Percentiles rank a stretch among this genome's conserved stretches.
Evolutionary conservation across 2,113 vertebrate species (phyloP).

Genomic region (Scomber colias): DNA sequence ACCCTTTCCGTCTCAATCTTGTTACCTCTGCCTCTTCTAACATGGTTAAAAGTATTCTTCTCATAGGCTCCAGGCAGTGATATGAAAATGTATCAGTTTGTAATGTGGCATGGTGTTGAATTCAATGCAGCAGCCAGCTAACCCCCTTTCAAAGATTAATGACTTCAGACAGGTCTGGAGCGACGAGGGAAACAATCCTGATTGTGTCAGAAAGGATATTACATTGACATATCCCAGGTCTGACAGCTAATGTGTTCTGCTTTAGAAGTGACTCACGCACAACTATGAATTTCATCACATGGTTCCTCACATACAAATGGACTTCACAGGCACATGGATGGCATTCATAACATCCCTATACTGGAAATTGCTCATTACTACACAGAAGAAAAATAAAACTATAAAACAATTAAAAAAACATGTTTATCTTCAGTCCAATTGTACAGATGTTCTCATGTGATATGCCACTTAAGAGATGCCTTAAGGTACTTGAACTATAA

Average conservation of each 20-base stretch:
- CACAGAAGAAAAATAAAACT: not conserved
- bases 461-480: not conserved
- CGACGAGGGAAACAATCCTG: slow-evolving; percentile 84
- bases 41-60: slow-evolving; percentile 45
- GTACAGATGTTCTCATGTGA: not conserved
- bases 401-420: not conserved
- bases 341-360: slow-evolving; percentile 23
- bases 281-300: slow-evolving; percentile 67
- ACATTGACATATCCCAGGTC: slow-evolving; percentile 81
- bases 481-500: slow-evolving; percentile 1
- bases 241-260: slow-evolving; percentile 83
- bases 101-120: slow-evolving; percentile 76
- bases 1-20: slow-evolving; percentile 17
- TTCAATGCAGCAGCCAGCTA: slow-evolving; percentile 72
- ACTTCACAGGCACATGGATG: slow-evolving; percentile 42
- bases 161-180: slow-evolving; percentile 83
- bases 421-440: not conserved
- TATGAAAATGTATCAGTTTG: slow-evolving; percentile 80
- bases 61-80: slow-evolving; percentile 60
- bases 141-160: slow-evolving; percentile 81
- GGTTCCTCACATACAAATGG: slow-evolving; percentile 58
- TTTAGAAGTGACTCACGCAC: slow-evolving; percentile 73
- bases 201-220: slow-evolving; percentile 86
- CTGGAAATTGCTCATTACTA: slow-evolving; percentile 7
- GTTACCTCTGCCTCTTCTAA: slow-evolving; percentile 31